phyloP scores from a whole-genome alignment of 2,888 invertebrate species.

The Xestia xanthographa region DNA sequence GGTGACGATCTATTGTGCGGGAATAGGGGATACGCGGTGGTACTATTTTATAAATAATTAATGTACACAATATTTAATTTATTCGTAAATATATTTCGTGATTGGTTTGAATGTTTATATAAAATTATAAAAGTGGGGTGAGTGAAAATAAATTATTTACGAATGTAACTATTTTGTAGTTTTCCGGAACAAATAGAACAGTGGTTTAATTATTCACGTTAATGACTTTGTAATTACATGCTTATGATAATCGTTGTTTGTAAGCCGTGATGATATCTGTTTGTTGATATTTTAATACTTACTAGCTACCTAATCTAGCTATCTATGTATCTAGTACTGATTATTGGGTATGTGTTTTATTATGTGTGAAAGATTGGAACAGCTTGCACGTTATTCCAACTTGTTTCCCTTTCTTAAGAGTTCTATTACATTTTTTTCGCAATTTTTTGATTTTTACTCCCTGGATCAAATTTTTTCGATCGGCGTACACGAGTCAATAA shows the following conservation, averaged over 20 bases:
- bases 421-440: too few species aligned
- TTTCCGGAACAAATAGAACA: constrained; percentile 42
- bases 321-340: background rate
- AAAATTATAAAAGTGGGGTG: constrained; percentile 65
- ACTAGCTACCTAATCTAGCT: background rate
- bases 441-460: too few species aligned
- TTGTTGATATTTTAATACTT: background rate
- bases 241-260: constrained; percentile 41
- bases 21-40: constrained; percentile 54
- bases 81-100: constrained; percentile 68
- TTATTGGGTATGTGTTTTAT: background rate
- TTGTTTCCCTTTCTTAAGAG: background rate
- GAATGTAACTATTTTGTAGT: constrained; percentile 49
- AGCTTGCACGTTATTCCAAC: background rate
- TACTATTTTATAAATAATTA: constrained; percentile 66
- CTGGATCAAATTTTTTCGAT: too few species aligned
- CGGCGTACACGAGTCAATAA: too few species aligned
- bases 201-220: constrained; percentile 42
- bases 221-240: constrained; percentile 54
- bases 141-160: constrained; percentile 55
- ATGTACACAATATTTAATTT: constrained; percentile 69
- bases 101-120: constrained; percentile 70
- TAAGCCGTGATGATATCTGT: constrained; percentile 12
- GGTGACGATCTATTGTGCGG: constrained; percentile 66
- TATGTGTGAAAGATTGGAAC: background rate